Base-by-base conservation (phyloP, 1,140 invertebrate genomes). In the Brachionus sp. region DNA sequence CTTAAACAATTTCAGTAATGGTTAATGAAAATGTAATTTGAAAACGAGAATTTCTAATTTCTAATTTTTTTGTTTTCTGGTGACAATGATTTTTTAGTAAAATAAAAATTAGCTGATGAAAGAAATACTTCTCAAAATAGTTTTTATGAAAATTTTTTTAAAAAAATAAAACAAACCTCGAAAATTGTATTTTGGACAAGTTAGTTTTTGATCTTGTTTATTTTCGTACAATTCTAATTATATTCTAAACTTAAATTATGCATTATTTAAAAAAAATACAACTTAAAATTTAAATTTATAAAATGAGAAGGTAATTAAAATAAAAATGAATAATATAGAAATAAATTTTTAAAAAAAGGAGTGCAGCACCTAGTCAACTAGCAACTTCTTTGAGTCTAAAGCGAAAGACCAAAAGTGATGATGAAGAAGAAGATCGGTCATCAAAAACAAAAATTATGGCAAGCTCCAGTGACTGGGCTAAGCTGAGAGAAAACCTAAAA, bases 331-430 rank as follows among this genome's bases (percentile, higher is more conserved):
- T 9, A 37, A 25, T 3, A 9, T 62, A 6, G 9, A 42, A 19
- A n/a, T 39, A 29, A 37, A 13, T 64, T 57, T 57, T 80, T n/a
- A 37, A 12, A 2, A n/a, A 6, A 25, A 80, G 77, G n/a, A 80
- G 77, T 44, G 77, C 77, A 29, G 77, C 77, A 66, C 77, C 77
- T 3, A 80, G 77, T 37, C 77, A 80, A 29, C 29, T 80, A 6
- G 37, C 35, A 19, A 42, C 16, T 23, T 62, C 50, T 16, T 35
- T 57, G 19, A n/a, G 23, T 39, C 5, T 80, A 13, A 80, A 80
- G 25, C 4, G 77, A 19, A 80, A 80, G 23, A 64, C 77, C 5
- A 80, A 57, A 37, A 80, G 50, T 44, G 77, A 66, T n/a, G 62
- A 66, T 37, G 62, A 66, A 37, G 77, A 80, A 13, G 77, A 80